Conservation (phyloP, 2,888 invertebrate genomes). For the Harmothoe impar region DNA sequence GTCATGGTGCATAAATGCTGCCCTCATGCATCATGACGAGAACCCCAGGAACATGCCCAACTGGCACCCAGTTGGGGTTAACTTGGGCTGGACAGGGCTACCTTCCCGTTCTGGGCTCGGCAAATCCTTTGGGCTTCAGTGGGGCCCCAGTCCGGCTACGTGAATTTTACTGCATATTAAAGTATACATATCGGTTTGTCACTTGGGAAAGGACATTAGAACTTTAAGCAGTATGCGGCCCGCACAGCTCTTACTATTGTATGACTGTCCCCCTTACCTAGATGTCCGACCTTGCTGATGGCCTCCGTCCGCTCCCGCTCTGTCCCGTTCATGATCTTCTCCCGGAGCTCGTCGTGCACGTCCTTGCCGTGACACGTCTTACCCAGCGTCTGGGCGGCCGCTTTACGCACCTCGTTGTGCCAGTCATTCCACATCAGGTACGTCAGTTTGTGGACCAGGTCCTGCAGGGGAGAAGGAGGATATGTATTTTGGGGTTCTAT, state of each 20-base stretch:
- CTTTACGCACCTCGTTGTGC: conserved; percentile 81
- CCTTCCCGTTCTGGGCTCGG: too few species aligned
- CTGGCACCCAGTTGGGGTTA: too few species aligned
- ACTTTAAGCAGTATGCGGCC: too few species aligned
- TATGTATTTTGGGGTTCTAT: background rate
- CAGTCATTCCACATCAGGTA: conserved; percentile 83
- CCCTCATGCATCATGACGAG: too few species aligned
- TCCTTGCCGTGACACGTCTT: conserved; percentile 82
- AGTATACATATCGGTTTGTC: too few species aligned
- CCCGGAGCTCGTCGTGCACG: conserved; percentile 81
- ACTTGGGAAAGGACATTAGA: too few species aligned
- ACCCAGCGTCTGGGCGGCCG: conserved; percentile 83
- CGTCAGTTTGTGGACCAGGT: conserved; percentile 80
- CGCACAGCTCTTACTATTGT: too few species aligned
- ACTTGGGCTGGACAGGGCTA: too few species aligned
- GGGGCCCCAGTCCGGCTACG: too few species aligned
- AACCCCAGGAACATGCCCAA: too few species aligned
- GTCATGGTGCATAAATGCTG: too few species aligned
- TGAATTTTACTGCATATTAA: background rate
- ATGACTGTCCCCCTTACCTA: conserved; percentile 74
- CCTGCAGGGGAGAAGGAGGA: conserved; percentile 71
- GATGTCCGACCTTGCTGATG: conserved; percentile 81
- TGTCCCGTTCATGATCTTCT: conserved; percentile 74
- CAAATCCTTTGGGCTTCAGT: too few species aligned
- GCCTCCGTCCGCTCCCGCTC: conserved; percentile 81